Percentiles rank a stretch among this genome's conserved stretches.
Conservation (phyloP, 2,888 invertebrate species). For the Chymomyza caudatula region DNA sequence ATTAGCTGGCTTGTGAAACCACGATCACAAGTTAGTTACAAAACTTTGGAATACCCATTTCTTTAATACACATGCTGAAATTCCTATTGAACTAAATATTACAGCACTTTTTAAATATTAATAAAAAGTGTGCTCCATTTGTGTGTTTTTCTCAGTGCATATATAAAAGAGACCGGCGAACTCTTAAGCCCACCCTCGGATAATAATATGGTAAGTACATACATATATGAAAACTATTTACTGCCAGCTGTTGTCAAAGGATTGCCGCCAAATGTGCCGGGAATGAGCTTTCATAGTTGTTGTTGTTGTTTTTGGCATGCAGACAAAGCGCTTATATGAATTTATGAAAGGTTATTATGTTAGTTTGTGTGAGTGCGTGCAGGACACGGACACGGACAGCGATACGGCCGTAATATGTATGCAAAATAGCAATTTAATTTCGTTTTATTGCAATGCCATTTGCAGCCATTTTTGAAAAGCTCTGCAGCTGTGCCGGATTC, state of each 20-base stretch:
- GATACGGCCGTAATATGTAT: constrained; percentile 45
- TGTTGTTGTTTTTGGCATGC: constrained; percentile 33
- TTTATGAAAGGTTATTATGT: constrained; percentile 32
- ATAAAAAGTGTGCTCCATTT: no score
- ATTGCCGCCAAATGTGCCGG: constrained; percentile 20
- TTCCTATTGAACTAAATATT: no score
- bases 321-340: constrained; percentile 56
- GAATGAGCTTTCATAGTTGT: not conserved
- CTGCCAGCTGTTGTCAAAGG: constrained; percentile 65
- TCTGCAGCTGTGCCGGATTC: constrained; percentile 45
- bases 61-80: no score
- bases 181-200: not conserved
- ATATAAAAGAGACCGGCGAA: no score
- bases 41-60: no score
- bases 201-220: no score
- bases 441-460: constrained; percentile 66
- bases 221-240: not conserved
- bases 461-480: constrained; percentile 43
- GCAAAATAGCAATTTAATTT: constrained; percentile 70
- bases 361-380: constrained; percentile 13
- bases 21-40: no score
- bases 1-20: no score
- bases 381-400: not conserved
- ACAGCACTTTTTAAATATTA: no score
- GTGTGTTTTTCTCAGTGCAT: no score